Percentiles rank a stretch among this genome's conserved stretches.
Conservation (phyloP, 1,140 invertebrate species). For the Adelges cooleyi region DNA sequence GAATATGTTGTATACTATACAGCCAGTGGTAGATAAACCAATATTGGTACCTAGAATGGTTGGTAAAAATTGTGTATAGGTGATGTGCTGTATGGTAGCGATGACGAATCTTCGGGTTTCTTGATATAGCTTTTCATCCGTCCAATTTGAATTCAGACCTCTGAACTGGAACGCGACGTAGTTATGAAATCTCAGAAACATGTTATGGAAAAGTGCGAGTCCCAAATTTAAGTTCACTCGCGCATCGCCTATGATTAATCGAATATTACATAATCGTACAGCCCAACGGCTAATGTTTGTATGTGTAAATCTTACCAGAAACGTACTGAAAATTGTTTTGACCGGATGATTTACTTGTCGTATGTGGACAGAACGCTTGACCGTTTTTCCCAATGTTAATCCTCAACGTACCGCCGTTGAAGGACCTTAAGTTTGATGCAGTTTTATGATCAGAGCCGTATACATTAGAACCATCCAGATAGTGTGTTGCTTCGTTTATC, state of each 20-base stretch:
- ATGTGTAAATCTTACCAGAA: not conserved
- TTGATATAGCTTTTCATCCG: constrained; percentile 66
- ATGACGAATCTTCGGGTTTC: constrained; percentile 64
- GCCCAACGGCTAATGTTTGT: not conserved
- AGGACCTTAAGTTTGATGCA: constrained; percentile 43
- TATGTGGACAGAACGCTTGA: not conserved
- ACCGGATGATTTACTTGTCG: not conserved
- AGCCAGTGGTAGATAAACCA: too few species aligned
- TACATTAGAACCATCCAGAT: constrained; percentile 60
- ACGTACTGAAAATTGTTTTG: not conserved
- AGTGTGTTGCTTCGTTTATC: constrained; percentile 63
- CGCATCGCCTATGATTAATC: constrained; percentile 49
- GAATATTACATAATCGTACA: not conserved
- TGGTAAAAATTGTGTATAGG: constrained; percentile 75
- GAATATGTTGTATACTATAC: not conserved
- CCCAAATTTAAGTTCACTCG: constrained; percentile 69
- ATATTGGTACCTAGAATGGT: constrained; percentile 63
- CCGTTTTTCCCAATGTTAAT: not conserved
- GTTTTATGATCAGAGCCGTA: constrained; percentile 50
- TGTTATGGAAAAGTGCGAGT: constrained; percentile 67
- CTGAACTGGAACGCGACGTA: constrained; percentile 52
- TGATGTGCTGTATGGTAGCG: constrained; percentile 75
- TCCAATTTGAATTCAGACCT: constrained; percentile 72
- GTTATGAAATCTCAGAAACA: constrained; percentile 78
- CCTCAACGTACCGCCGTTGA: constrained; percentile 39